Percentiles rank a stretch among this genome's conserved stretches.
phyloP scores from a whole-genome alignment of 2,113 vertebrate species.

The Pluvianellus socialis region DNA sequence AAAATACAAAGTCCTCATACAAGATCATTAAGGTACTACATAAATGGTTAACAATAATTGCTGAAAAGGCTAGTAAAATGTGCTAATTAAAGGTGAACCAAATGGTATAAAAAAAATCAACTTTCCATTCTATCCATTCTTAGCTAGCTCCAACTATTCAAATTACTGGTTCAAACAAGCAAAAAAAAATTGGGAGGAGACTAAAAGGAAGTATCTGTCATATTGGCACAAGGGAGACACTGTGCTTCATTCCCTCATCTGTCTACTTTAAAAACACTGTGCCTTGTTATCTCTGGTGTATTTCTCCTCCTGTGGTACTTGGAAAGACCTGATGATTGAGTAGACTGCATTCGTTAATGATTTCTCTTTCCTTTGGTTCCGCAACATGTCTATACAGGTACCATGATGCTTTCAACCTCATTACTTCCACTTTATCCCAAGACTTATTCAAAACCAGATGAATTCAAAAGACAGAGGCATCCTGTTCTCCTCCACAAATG shows the following conservation, averaged over 20 bases:
- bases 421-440: background rate
- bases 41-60: background rate
- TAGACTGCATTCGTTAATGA: background rate
- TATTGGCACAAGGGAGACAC: background rate
- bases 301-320: background rate
- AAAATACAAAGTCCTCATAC: background rate
- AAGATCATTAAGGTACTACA: background rate
- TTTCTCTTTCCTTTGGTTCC: background rate
- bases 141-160: background rate
- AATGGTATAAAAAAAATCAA: background rate
- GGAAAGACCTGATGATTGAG: background rate
- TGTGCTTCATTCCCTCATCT: background rate
- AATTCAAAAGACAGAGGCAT: background rate
- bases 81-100: background rate
- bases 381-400: background rate
- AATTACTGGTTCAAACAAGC: background rate
- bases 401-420: background rate
- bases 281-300: background rate
- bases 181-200: background rate
- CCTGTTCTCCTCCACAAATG: background rate
- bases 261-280: background rate
- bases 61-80: background rate
- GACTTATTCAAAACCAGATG: background rate
- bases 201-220: background rate
- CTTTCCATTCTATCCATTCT: background rate